Conservation (phyloP, 2,113 vertebrate species). For the Ictalurus punctatus region DNA sequence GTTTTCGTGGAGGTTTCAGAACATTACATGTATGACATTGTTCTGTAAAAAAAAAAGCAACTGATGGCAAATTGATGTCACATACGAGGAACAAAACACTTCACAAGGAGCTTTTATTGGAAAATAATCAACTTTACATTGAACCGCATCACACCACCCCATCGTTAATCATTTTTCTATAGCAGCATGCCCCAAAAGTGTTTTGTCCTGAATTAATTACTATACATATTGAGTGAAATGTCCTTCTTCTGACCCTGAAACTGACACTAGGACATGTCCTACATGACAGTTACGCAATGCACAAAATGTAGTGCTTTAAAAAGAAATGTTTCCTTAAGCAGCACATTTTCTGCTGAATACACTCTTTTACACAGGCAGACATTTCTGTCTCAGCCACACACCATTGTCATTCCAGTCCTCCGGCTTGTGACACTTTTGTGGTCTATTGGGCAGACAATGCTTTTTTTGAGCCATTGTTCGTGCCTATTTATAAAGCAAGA, state of each 20-base stretch:
- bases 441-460: constrained; percentile 61
- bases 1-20: not conserved
- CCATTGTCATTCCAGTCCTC: constrained; percentile 56
- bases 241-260: not conserved
- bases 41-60: not conserved
- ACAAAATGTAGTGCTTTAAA: not conserved
- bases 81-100: not conserved
- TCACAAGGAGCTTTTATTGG: not conserved
- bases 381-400: constrained; percentile 56
- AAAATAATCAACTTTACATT: not conserved
- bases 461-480: constrained; percentile 60
- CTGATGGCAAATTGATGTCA: not conserved
- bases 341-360: constrained; percentile 50
- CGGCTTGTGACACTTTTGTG: constrained; percentile 57
- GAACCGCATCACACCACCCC: not conserved
- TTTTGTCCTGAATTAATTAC: not conserved
- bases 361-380: constrained; percentile 33
- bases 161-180: not conserved
- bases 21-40: not conserved
- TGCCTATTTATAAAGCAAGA: constrained; percentile 61
- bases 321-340: constrained; percentile 5
- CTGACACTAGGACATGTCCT: not conserved
- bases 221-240: not conserved
- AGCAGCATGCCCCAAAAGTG: not conserved
- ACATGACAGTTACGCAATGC: not conserved